Evolutionary conservation across 2,797 vertebrate genomes (phyloP).

Genomic region (Anguilla obscura): DNA sequence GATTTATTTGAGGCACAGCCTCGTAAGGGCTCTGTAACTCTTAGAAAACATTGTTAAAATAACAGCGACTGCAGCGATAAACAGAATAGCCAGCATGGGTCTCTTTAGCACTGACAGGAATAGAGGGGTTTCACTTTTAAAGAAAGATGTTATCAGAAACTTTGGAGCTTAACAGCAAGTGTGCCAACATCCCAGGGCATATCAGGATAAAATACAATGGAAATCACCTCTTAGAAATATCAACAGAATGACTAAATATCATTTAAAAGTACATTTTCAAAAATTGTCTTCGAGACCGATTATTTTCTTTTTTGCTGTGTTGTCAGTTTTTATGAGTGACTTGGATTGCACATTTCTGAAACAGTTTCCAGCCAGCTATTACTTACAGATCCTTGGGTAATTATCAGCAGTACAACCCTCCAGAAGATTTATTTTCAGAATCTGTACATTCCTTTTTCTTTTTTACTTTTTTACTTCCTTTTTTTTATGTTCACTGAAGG

Average conservation of each 20-base stretch:
- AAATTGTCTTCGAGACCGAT: background rate
- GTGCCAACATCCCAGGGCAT: background rate
- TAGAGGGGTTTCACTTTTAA: background rate
- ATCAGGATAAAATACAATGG: background rate
- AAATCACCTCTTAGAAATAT: background rate
- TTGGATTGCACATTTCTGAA: background rate
- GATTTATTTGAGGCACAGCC: slow-evolving; percentile 55
- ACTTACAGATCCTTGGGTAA: background rate
- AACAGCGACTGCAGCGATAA: slow-evolving; percentile 6
- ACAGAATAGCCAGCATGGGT: background rate
- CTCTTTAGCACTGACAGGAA: slow-evolving; percentile 5
- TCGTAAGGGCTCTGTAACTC: slow-evolving; percentile 61
- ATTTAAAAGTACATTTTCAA: background rate
- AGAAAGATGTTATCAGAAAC: slow-evolving; percentile 24
- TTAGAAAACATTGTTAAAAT: slow-evolving; percentile 51
- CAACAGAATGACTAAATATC: background rate
- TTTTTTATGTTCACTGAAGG: background rate
- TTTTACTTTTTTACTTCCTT: background rate
- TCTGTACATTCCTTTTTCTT: background rate
- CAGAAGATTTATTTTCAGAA: background rate
- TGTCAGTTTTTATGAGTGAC: background rate
- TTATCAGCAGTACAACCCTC: background rate
- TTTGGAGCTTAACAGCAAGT: background rate
- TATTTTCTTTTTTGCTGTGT: background rate
- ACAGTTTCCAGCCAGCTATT: background rate